Conservation (phyloP, 2,113 vertebrate species). For the Chitala chitala region DNA sequence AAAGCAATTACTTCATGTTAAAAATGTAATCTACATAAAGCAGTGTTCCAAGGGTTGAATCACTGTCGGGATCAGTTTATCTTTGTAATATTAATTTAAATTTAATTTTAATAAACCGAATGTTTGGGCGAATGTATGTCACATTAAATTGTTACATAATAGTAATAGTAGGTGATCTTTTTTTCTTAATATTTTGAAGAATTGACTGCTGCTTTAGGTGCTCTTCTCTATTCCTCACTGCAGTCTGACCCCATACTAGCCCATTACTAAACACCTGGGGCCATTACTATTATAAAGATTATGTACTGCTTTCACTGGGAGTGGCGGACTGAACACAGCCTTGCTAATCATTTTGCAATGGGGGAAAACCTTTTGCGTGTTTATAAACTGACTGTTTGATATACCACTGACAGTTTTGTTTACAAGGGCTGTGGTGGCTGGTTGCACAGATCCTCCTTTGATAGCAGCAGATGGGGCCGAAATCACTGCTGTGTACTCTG, state of each 20-base stretch:
- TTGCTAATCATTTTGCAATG: not conserved
- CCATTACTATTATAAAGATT: not conserved
- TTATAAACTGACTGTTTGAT: constrained; percentile 45
- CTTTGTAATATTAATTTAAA: not conserved
- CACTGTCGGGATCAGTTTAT: not conserved
- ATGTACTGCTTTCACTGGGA: constrained; percentile 12
- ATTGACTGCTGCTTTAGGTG: no score
- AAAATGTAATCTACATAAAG: not conserved
- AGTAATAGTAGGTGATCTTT: no score
- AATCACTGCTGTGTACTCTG: no score
- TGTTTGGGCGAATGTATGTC: not conserved
- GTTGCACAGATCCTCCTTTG: no score
- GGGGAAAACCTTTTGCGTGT: constrained; percentile 21
- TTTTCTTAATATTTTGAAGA: no score
- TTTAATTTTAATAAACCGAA: not conserved
- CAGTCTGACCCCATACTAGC: no score
- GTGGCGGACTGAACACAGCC: not conserved
- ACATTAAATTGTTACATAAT: no score
- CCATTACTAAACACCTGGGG: no score
- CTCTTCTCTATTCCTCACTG: no score
- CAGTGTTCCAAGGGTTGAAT: not conserved
- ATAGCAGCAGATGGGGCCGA: no score
- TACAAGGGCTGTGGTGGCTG: no score
- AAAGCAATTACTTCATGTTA: constrained; percentile 14
- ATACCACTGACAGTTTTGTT: no score